phyloP scores from a whole-genome alignment of 37 sponge, comb jelly and placozoan genomes.

The Oscarella lobularis region DNA sequence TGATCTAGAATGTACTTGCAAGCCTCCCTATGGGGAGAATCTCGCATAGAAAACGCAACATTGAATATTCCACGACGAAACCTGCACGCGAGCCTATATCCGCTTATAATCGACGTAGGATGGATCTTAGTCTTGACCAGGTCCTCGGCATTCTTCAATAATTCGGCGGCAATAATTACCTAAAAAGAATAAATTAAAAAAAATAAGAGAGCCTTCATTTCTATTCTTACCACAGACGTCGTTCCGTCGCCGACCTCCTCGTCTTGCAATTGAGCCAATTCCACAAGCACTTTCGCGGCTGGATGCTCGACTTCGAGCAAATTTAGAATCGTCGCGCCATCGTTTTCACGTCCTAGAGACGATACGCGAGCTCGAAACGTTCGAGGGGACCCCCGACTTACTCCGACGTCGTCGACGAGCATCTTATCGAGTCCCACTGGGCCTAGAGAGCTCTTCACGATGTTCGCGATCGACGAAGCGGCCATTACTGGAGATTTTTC shows the following conservation, averaged over 20 bases:
- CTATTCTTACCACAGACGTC: slow-evolving; percentile 91
- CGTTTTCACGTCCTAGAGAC: too few species aligned
- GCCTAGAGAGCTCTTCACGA: slow-evolving; percentile 93
- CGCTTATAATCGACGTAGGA: slow-evolving; percentile 93
- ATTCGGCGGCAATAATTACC: slow-evolving; percentile 92
- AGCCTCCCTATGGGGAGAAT: slow-evolving; percentile 63
- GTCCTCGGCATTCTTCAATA: slow-evolving; percentile 87
- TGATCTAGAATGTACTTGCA: slow-evolving; percentile 85
- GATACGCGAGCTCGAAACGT: too few species aligned
- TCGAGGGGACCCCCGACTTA: too few species aligned
- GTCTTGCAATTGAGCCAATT: slow-evolving; percentile 91
- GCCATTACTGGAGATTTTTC: slow-evolving; percentile 89
- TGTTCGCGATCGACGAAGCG: slow-evolving; percentile 93
- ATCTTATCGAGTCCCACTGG: slow-evolving; percentile 98
- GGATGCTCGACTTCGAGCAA: slow-evolving; percentile 95
- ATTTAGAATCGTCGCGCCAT: slow-evolving; percentile 94
- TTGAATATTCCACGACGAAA: too few species aligned
- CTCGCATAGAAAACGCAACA: too few species aligned
- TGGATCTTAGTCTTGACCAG: slow-evolving; percentile 88
- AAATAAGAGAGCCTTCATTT: too few species aligned
- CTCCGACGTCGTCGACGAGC: slow-evolving; percentile 99
- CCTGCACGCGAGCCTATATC: slow-evolving; percentile 93
- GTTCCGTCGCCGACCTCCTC: slow-evolving; percentile 99
- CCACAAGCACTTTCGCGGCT: slow-evolving; percentile 97
- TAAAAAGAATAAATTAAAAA: too few species aligned